phyloP scores from a whole-genome alignment of 2,797 vertebrate genomes.

The Onychomys leucogaster region DNA sequence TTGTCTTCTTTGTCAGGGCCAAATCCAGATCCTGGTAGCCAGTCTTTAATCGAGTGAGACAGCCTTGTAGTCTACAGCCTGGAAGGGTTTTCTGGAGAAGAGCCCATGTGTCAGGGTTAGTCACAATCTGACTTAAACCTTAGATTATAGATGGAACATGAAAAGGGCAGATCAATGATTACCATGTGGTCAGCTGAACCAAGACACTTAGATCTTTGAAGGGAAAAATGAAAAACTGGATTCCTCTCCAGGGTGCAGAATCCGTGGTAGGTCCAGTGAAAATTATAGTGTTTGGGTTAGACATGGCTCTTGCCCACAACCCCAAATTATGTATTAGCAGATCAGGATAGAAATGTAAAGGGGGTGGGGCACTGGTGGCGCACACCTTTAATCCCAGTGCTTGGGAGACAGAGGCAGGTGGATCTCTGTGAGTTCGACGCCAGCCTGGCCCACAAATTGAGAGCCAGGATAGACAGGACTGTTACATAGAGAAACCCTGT shows the following conservation, averaged over 20 bases:
- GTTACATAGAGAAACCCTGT: not conserved
- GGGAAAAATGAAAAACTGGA: slow-evolving; percentile 57
- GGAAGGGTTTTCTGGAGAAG: slow-evolving; percentile 46
- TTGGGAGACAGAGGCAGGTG: not conserved
- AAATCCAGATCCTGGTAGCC: slow-evolving; percentile 1
- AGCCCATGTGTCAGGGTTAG: slow-evolving; percentile 20
- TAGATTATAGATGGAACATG: slow-evolving; percentile 23
- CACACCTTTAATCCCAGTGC: not conserved
- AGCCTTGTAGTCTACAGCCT: not conserved
- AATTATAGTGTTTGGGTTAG: slow-evolving; percentile 65
- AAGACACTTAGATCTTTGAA: slow-evolving; percentile 54
- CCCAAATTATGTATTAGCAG: not conserved
- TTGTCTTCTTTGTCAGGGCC: not conserved
- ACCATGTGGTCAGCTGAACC: slow-evolving; percentile 46
- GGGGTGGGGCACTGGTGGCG: not conserved
- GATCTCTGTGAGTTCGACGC: not conserved
- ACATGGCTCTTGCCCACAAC: slow-evolving; percentile 34
- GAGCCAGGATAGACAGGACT: not conserved
- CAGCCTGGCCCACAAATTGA: not conserved
- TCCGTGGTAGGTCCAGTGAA: slow-evolving; percentile 63
- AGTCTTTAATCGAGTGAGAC: not conserved
- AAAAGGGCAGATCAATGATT: slow-evolving; percentile 45
- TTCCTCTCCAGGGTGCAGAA: not conserved
- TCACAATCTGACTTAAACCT: slow-evolving; percentile 50
- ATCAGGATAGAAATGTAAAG: not conserved